phyloP scores from a whole-genome alignment of 2,888 invertebrate species.

The Osmoderma eremita region DNA sequence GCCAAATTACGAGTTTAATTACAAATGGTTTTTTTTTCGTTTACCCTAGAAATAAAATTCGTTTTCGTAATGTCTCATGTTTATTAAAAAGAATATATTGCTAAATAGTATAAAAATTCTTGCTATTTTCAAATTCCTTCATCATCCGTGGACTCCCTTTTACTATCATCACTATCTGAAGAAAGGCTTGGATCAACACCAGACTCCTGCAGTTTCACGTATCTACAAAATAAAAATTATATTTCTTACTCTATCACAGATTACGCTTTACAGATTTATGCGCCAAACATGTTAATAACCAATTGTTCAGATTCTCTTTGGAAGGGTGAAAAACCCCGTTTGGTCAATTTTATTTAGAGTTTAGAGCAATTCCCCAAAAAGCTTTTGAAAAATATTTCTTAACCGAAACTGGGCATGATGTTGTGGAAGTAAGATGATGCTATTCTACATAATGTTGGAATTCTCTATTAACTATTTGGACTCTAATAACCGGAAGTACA shows the following conservation, averaged over 20 bases:
- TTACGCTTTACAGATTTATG: too few relatives aligned
- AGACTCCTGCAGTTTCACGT: constrained; percentile 29
- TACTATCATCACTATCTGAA: constrained; percentile 36
- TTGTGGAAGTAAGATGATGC: too few relatives aligned
- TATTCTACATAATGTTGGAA: too few relatives aligned
- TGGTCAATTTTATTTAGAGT: too few relatives aligned
- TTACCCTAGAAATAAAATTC: neutral
- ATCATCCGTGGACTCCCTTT: constrained; percentile 25
- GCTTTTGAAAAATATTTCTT: too few relatives aligned
- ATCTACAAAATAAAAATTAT: constrained; percentile 22
- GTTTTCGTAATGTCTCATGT: neutral
- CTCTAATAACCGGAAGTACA: too few relatives aligned
- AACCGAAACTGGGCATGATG: too few relatives aligned
- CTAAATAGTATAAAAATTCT: neutral
- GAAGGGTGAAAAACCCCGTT: too few relatives aligned
- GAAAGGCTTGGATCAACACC: constrained; percentile 24
- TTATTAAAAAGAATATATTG: neutral
- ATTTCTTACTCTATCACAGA: neutral
- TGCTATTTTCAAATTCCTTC: neutral
- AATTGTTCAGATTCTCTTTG: too few relatives aligned
- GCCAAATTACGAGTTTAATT: constrained; percentile 12
- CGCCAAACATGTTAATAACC: too few relatives aligned
- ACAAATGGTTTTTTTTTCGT: neutral
- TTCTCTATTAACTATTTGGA: too few relatives aligned
- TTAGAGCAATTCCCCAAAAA: too few relatives aligned